phyloP scores from a whole-genome alignment of 2,797 vertebrate species.

The Dendrocincla fuliginosa region DNA sequence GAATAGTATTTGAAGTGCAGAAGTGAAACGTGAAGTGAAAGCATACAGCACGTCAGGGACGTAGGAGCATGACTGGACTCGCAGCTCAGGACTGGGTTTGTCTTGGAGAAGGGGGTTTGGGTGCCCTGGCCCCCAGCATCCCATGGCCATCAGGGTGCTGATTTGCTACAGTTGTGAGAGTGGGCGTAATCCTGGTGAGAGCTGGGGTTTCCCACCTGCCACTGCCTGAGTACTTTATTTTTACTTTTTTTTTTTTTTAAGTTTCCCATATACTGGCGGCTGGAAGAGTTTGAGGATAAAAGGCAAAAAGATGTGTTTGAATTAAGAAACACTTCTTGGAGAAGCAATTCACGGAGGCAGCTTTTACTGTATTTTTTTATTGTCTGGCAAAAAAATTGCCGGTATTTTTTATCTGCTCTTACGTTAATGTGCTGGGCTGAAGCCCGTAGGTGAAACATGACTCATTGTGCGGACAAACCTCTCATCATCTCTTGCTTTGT shows the following conservation, averaged over 20 bases:
- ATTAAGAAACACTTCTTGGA: neutral
- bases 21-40: neutral
- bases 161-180: neutral
- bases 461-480: neutral
- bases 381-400: neutral
- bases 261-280: neutral
- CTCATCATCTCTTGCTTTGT: neutral
- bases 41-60: rapidly evolving
- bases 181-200: neutral
- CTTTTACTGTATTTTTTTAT: neutral
- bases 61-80: neutral
- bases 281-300: neutral
- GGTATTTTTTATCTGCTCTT: neutral
- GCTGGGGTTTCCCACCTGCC: neutral
- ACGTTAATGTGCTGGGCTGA: neutral
- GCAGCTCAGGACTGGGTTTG: neutral
- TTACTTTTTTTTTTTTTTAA: rapidly evolving
- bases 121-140: neutral
- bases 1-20: neutral
- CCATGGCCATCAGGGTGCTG: rapidly evolving
- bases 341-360: neutral
- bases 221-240: rapidly evolving
- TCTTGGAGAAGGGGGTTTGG: neutral
- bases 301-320: neutral
- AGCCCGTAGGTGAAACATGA: neutral